phyloP scores from a whole-genome alignment of 1,140 invertebrate genomes.

The Aporrectodea caliginosa region DNA sequence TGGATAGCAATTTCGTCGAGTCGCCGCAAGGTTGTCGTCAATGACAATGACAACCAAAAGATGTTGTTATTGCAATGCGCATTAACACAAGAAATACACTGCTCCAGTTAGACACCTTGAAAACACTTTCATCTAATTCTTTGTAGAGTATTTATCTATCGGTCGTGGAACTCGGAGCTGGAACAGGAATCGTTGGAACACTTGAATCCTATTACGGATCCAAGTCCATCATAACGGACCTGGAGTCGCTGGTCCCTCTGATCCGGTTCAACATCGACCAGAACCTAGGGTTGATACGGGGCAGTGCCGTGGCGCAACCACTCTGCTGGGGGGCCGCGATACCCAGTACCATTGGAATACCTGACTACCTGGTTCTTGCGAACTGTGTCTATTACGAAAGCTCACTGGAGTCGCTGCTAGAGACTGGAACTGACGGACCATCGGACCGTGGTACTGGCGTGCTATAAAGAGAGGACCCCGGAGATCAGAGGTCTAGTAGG shows the following conservation, averaged over 20 bases:
- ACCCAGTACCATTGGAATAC: not conserved
- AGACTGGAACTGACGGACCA: conserved; percentile 7
- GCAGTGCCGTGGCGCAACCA: not conserved
- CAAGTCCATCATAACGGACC: conserved; percentile 20
- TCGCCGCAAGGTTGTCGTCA: no score
- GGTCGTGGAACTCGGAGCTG: conserved; percentile 27
- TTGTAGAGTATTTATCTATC: no score
- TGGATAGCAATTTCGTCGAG: no score
- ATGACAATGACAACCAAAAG: no score
- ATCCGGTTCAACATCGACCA: conserved; percentile 16
- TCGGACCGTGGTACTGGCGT: conserved; percentile 8
- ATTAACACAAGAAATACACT: no score
- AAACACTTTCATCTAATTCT: no score
- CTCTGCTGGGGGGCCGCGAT: conserved; percentile 24
- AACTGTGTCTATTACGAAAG: conserved; percentile 27
- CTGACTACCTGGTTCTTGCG: conserved; percentile 16
- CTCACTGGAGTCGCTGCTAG: conserved; percentile 1
- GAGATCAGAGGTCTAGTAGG: conserved; percentile 16
- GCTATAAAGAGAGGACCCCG: conserved; percentile 18
- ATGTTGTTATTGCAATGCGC: no score
- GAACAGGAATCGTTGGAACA: conserved; percentile 29
- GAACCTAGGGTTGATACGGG: not conserved
- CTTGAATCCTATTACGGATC: conserved; percentile 19
- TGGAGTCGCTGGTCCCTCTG: conserved; percentile 22
- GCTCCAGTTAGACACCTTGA: no score